Evolutionary conservation across 1,140 invertebrate genomes (phyloP), one percentile per base, ranked within the genome.

Genomic region (Ceratoteleas bidentatus): DNA sequence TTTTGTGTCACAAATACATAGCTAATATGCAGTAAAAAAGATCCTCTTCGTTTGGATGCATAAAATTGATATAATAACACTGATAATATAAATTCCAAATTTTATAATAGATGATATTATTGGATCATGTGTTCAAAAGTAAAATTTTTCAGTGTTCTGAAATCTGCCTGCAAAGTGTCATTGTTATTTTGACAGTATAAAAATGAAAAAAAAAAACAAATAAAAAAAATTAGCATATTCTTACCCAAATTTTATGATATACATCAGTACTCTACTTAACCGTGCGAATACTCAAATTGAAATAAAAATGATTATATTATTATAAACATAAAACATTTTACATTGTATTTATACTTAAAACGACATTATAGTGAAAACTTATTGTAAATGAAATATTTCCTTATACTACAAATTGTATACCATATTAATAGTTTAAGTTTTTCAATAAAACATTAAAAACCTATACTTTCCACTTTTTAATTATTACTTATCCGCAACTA

Each of bases 321-420:
- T 38, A n/a, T 14, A 60, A 70, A 14, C 33, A 15, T 40, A n/a
- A 60, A 53, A 58, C n/a, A 40, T 52, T 50, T 57, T 69, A 14
- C 56, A 50, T 61, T 70, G 40, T 52, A 0, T 61, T 53, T 60
- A 61, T 36, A 57, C n/a, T 68, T 58, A 34, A 69, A 57, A 14
- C 11, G n/a, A 57, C 14, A 36, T 40, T 65, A 24, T 24, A 24
- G 24, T 64, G n/a, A 24, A 64, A 52, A 53, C 8, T n/a, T 32
- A 53, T 13, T 57, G 53, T 57, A 68, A 68, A 68, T 57, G 43
- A 72, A 40, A 54, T 47, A 73, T 73, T 61, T 61, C 57, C 14
- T 53, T 72, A 53, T 32, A 40, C 62, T 54, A 54, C 50, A 62
- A 73, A 56, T 36, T 5, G 33, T 60, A 45, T 15, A 57, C 36